A percentile compares a stretch with the other conserved stretches of the same genome.
These are phyloP conservation scores for Formica exsecta DNA, from an alignment of 1,140 invertebrate species.

Conservation along the genomic window DNA sequence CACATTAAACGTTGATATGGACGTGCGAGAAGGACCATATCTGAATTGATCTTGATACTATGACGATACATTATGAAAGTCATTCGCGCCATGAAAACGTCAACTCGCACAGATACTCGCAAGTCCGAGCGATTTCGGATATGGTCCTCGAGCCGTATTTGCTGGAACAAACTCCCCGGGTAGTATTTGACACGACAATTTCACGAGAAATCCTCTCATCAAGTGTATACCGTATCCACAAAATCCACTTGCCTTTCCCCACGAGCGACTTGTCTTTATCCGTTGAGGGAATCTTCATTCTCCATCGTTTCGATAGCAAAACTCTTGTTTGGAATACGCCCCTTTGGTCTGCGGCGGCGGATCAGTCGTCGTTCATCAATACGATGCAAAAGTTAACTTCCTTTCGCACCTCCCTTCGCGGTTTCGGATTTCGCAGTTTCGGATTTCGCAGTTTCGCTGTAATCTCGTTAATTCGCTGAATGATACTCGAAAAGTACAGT, in stretches of 20 bases:
- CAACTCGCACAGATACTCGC: background rate
- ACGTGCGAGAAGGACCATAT: background rate
- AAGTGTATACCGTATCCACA: conserved; percentile 28
- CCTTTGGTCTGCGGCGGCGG: conserved; percentile 19
- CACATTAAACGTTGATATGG: conserved; percentile 18
- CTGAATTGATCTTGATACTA: conserved; percentile 13
- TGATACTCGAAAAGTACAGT: conserved; percentile 5
- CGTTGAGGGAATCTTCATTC: conserved; percentile 19
- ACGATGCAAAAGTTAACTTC: conserved; percentile 52
- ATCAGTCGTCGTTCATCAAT: conserved; percentile 50
- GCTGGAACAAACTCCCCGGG: conserved; percentile 46
- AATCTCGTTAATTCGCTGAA: conserved; percentile 47
- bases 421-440: conserved; percentile 8
- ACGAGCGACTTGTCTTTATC: conserved; percentile 22
- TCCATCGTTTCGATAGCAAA: conserved; percentile 7
- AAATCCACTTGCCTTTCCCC: conserved; percentile 35
- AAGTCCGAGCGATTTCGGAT: conserved; percentile 55
- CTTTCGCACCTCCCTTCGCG: conserved; percentile 11
- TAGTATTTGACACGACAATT: conserved; percentile 55
- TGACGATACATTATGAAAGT: conserved; percentile 17
- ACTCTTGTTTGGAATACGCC: conserved; percentile 50
- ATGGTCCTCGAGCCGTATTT: conserved; percentile 61
- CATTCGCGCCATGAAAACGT: background rate
- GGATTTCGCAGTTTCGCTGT: conserved; percentile 1
- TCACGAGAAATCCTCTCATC: conserved; percentile 47